phyloP scores from a whole-genome alignment of 2,888 invertebrate genomes.

The Beris chalybata region DNA sequence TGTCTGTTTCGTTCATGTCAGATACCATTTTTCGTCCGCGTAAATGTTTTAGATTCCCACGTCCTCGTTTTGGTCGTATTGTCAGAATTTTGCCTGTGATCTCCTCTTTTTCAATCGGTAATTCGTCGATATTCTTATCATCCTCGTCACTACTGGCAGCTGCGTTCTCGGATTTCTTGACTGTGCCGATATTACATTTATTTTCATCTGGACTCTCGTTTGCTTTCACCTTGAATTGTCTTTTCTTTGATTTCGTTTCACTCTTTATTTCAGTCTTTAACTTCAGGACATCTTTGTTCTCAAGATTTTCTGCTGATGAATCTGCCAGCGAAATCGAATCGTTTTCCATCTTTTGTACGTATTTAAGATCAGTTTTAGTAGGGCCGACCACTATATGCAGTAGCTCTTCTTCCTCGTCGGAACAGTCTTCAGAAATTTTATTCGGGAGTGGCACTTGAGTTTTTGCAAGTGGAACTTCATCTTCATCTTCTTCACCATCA shows the following conservation, averaged over 20 bases:
- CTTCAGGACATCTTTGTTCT: not conserved
- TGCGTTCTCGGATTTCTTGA: too few relatives aligned
- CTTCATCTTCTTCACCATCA: not conserved
- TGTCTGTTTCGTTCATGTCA: not conserved
- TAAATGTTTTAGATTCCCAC: not conserved
- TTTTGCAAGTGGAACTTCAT: not conserved
- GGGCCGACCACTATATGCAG: constrained; percentile 11
- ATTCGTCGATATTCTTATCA: constrained; percentile 2
- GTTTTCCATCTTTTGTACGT: constrained; percentile 42
- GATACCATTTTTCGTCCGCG: not conserved
- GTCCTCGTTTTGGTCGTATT: not conserved
- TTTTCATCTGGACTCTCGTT: too few relatives aligned
- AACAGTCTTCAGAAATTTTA: not conserved
- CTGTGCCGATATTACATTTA: too few relatives aligned
- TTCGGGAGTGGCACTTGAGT: not conserved
- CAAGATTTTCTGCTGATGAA: constrained; percentile 37
- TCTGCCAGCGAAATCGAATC: constrained; percentile 44
- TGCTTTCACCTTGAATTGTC: not conserved
- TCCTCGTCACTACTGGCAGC: too few relatives aligned
- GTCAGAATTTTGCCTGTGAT: not conserved
- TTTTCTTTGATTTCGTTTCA: not conserved
- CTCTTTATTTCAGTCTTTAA: too few relatives aligned
- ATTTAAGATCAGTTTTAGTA: not conserved
- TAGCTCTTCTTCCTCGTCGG: constrained; percentile 13
- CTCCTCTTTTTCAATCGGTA: constrained; percentile 14